Evolutionary conservation across 2,888 invertebrate genomes (phyloP).

Genomic region (Epinotia nisella): DNA sequence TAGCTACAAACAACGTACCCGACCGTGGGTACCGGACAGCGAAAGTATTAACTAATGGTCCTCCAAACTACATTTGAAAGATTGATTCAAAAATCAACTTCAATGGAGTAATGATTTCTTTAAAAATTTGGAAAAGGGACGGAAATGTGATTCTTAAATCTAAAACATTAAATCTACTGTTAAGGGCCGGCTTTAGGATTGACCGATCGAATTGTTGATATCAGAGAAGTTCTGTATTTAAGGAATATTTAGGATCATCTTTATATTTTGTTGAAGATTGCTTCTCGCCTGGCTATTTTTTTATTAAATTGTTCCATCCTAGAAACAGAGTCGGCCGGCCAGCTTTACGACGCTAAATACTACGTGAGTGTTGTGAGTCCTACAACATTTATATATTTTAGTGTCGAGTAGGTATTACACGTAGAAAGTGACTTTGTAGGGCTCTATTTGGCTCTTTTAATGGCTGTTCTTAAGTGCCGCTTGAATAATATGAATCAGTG

Average conservation of each 20-base stretch:
- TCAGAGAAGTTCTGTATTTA: not conserved
- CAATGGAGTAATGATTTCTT: not conserved
- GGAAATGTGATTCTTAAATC: slow-evolving; percentile 14
- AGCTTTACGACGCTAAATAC: not conserved
- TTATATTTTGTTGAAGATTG: not conserved
- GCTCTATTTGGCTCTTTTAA: not conserved
- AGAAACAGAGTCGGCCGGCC: not conserved
- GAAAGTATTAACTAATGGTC: not conserved
- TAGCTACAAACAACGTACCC: no score
- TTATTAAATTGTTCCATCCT: not conserved
- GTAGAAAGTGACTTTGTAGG: not conserved
- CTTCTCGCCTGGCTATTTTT: not conserved
- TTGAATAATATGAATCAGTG: not conserved
- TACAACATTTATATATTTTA: not conserved
- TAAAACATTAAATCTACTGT: slow-evolving; percentile 7
- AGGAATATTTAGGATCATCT: not conserved
- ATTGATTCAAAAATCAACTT: not conserved
- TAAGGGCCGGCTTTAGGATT: slow-evolving; percentile 1
- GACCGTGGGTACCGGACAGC: not conserved
- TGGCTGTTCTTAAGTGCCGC: slow-evolving; percentile 10
- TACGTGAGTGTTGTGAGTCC: no score
- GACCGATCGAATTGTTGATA: not conserved
- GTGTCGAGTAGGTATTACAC: not conserved
- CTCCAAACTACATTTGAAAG: not conserved
- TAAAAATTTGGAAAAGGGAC: slow-evolving; percentile 13